These are phyloP conservation scores for Tetranychus cinnabarinus DNA, from an alignment of 1,140 invertebrate genomes.

Conservation along the genomic window DNA sequence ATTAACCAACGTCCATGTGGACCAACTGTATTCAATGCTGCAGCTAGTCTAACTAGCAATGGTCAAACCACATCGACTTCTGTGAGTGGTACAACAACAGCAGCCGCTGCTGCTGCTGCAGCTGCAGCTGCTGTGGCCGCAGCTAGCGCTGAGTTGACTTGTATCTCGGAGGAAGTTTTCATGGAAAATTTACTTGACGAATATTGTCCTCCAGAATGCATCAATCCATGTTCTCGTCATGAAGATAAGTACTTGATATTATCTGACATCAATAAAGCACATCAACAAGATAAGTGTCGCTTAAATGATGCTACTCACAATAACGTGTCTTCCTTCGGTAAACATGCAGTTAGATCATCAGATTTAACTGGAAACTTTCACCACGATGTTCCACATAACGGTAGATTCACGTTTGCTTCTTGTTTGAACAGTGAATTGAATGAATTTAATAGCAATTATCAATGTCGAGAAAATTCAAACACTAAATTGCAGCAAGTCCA, in stretches of 20 bases:
- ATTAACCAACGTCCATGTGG: no score
- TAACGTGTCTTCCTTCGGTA: no score
- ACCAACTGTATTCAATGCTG: no score
- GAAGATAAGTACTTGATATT: conserved; percentile 62
- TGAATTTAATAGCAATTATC: no score
- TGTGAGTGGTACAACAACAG: background rate
- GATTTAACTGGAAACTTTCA: no score
- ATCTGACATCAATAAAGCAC: conserved; percentile 49
- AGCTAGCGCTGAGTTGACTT: conserved; percentile 40
- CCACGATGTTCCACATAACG: no score
- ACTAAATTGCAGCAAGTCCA: conserved; percentile 2
- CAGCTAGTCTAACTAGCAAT: no score
- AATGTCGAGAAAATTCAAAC: background rate
- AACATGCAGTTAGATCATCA: no score
- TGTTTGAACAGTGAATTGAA: no score
- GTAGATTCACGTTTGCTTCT: no score
- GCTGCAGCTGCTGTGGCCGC: background rate
- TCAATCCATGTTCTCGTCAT: conserved; percentile 49
- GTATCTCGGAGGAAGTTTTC: conserved; percentile 40
- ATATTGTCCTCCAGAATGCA: conserved; percentile 33
- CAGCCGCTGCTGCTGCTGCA: background rate
- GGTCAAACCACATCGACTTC: background rate
- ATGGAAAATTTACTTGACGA: conserved; percentile 14
- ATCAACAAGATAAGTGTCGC: no score
- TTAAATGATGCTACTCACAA: no score